Evolutionary conservation across 2,888 invertebrate genomes (phyloP), one percentile per base, ranked within the genome.

Genomic region (Taenaris catops): DNA sequence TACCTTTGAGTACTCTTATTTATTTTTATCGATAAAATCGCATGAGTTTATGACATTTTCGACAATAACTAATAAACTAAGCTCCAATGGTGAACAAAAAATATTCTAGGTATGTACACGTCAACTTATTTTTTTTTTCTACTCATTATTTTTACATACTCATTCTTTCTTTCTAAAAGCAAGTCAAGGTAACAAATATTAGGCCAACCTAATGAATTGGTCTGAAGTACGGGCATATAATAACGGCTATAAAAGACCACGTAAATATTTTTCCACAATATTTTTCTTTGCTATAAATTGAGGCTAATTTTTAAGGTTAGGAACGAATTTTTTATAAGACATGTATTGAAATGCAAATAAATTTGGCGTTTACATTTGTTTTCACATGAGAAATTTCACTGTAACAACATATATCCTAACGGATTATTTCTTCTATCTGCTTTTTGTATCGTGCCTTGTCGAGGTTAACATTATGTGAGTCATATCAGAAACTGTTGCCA

Each of bases 221-320:
- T 21, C 6, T 19, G 11, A 14, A 21, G 10, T 26, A 17, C 3
- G 8, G n/a, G 10, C 4, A n/a, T 14, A 14, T 29, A 29, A 14
- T 20, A 28, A 28, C 8, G 20, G 20, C 21, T 14, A 23, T 31
- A 23, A 31, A 29, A 23, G 9, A 14, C 4, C 21, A 23, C 31
- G 31, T 16, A 23, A 23, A 31, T 17, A 23, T 31, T 31, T 31
- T 16, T 5, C 19, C 10, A 6, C 11, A 6, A 28, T 20, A 12
- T 19, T 19, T 28, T 28, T 10, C 11, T 19, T 28, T 10, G 19
- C 20, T n/a, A n/a, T n/a, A 20, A 23, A 23, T 23, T 31, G 31
- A 31, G 14, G 31, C 23, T 31, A 23, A 23, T 31, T 17, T 23
- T 16, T 28, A 28, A 27, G 18, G 18, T 28, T 11, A 9, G 11